phyloP scores from a whole-genome alignment of 2,797 vertebrate species.

The Antennarius maculatus region DNA sequence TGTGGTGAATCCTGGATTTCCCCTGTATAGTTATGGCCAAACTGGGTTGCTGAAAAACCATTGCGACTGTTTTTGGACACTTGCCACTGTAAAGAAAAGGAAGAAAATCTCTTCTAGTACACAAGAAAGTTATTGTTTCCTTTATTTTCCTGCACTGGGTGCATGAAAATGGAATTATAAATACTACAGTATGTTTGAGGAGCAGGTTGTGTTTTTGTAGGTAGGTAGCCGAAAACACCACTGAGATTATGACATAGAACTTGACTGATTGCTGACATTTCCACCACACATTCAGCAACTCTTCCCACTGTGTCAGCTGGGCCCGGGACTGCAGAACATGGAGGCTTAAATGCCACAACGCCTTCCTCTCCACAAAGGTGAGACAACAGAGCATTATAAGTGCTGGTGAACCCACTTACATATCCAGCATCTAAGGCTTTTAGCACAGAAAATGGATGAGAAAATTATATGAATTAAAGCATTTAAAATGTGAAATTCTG shows the following conservation, averaged over 20 bases:
- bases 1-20: constrained; percentile 72
- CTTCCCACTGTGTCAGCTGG: constrained; percentile 48
- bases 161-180: constrained; percentile 27
- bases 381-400: constrained; percentile 76
- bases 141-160: constrained; percentile 35
- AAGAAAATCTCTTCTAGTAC: constrained; percentile 20
- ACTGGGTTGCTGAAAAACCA: constrained; percentile 54
- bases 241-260: constrained; percentile 51
- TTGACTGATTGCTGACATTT: constrained; percentile 73
- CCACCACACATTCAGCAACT: constrained; percentile 36
- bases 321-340: constrained; percentile 51
- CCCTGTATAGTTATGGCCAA: constrained; percentile 62
- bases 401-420: constrained; percentile 62
- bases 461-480: constrained; percentile 69
- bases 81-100: constrained; percentile 48
- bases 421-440: constrained; percentile 52
- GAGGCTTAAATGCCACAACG: constrained; percentile 84
- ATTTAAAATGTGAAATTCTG: constrained; percentile 45
- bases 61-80: constrained; percentile 51
- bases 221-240: constrained; percentile 26
- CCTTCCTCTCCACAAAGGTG: constrained; percentile 79
- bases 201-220: constrained; percentile 32
- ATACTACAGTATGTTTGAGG: constrained; percentile 15
- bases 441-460: constrained; percentile 27
- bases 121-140: constrained; percentile 45